Percentiles rank a stretch among this genome's conserved stretches.
These are phyloP conservation scores for Diachrysia chrysitis DNA, from an alignment of 2,888 invertebrate genomes.

Conservation along the genomic window DNA sequence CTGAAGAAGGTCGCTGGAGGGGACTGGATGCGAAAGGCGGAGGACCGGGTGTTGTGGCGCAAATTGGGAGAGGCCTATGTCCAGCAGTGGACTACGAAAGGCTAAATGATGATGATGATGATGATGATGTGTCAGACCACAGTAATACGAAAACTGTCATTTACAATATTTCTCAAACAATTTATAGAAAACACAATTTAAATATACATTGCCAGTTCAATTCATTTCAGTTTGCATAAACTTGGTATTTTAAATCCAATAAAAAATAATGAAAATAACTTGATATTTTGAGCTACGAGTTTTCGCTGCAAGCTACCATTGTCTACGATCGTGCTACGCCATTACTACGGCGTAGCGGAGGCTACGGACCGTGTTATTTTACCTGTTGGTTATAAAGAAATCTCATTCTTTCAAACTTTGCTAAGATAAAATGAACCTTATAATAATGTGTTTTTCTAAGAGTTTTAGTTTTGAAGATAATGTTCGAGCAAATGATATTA, in stretches of 20 bases:
- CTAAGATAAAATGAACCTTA: background rate
- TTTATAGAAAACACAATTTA: background rate
- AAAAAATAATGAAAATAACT: background rate
- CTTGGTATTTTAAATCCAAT: background rate
- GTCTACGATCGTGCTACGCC: slow-evolving; percentile 6
- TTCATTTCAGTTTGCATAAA: slow-evolving; percentile 4
- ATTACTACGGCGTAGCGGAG: slow-evolving; percentile 7
- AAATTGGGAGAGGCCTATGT: too few species aligned
- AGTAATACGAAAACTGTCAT: background rate
- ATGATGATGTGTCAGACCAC: background rate
- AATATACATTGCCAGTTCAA: background rate
- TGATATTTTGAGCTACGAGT: slow-evolving; percentile 7
- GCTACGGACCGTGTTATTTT: slow-evolving; percentile 9
- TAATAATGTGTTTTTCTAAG: background rate
- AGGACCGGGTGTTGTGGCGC: too few species aligned
- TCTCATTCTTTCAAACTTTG: slow-evolving; percentile 3
- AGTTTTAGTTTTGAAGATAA: background rate
- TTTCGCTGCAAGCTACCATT: slow-evolving; percentile 2
- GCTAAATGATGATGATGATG: too few species aligned
- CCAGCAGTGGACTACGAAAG: too few species aligned
- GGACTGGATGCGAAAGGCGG: too few species aligned
- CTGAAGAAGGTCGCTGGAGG: too few species aligned
- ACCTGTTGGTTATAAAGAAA: slow-evolving; percentile 6
- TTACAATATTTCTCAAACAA: too few species aligned
- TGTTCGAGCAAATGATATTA: background rate